These are phyloP conservation scores for Perca schrenkii DNA, from an alignment of 2,113 vertebrate species.

Conservation along the genomic window DNA sequence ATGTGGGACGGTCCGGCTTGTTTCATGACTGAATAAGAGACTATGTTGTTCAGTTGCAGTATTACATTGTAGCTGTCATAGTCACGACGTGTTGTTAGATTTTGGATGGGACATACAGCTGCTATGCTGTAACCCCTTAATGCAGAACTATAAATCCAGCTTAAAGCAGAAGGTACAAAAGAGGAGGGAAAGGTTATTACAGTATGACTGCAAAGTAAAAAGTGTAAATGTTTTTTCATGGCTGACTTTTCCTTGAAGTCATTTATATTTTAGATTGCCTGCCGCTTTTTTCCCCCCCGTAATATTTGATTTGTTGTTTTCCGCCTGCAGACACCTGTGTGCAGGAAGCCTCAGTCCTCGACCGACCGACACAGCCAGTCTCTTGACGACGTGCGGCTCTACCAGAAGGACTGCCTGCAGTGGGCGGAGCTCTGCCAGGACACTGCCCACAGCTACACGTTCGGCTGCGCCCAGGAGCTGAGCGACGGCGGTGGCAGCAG, in stretches of 20 bases:
- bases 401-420: conserved; percentile 95
- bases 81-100: neutral
- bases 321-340: conserved; percentile 78
- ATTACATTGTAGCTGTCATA: neutral
- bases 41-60: neutral
- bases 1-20: neutral
- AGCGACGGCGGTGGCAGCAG: conserved; percentile 82
- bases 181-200: neutral
- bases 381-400: conserved; percentile 94
- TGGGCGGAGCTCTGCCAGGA: conserved; percentile 95
- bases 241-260: neutral
- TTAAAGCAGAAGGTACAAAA: neutral
- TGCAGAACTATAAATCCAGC: neutral
- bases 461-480: conserved; percentile 93
- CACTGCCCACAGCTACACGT: conserved; percentile 97
- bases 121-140: neutral
- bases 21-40: neutral
- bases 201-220: neutral
- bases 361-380: conserved; percentile 97
- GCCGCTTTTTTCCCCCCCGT: too few relatives aligned
- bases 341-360: conserved; percentile 93
- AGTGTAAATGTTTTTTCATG: neutral
- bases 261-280: too few relatives aligned
- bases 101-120: neutral
- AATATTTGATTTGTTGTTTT: neutral